Base-by-base conservation (phyloP, 2,888 invertebrate species). In the Syritta pipiens region DNA sequence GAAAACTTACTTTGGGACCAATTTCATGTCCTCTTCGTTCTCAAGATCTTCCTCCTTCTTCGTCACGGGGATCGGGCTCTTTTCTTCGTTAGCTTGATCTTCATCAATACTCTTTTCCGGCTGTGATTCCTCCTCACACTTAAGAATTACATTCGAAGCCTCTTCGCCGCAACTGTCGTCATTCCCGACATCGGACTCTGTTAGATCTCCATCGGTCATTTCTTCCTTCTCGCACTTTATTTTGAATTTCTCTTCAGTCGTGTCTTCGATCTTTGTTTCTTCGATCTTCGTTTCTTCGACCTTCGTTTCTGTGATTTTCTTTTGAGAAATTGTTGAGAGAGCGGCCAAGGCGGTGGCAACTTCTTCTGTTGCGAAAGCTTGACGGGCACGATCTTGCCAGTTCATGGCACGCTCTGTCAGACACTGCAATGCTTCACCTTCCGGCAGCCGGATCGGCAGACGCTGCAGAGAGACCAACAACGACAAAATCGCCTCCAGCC, bases 321-420 rank as follows among this genome's bases (percentile, higher is more conserved):
- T 51, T 10, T 44, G 51, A 2, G 48, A 35, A 3, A 42, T 17
- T 12, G 42, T 2, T 1, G 59, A 42, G 4, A 68, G 28, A 84
- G 93, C 92, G 0, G 91, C 90, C 60, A 94, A 86, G 1, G 93
- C 93, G 1, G 91, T 89, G 55, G 92, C 91, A 10, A 94, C 90
- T 86, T 95, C 95, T 46, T 93, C 91, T 7, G 92, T 91, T 22
- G 91, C 90, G 7, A 94, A 89, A 3, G 93, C 89, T 84, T 94
- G 93, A 26, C 94, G 91, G 7, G 95, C 96, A 19, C 93, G 90
- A 90, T 96, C 96, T 90, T 97, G 97, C 97, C 97, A 98, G 84
- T 95, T 95, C 96, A 97, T 97, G 14, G 97, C 97, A 68, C 97
- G 92, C 89, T 98, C 97, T 0, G 97, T 96, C 74, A 97, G 91